phyloP scores from a whole-genome alignment of 30 jellyfish, hydroid and myxozoan genomes.

The Cassiopea xamachana region DNA sequence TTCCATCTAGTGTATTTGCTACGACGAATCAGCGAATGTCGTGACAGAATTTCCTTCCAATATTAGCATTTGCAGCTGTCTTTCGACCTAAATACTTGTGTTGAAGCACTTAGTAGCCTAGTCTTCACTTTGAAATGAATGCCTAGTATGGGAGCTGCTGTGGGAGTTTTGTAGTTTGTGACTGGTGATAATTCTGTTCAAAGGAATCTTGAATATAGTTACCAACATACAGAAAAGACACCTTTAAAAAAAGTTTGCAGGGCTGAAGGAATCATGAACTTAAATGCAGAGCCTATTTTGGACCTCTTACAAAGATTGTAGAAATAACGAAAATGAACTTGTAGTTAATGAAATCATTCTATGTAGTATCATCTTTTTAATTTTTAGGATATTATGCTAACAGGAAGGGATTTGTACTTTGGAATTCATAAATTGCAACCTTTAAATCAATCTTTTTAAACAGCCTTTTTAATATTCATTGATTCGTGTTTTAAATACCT shows the following conservation, averaged over 20 bases:
- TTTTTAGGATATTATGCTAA: too few relatives aligned
- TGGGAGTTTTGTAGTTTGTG: neutral
- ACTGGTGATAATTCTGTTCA: neutral
- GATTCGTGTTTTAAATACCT: too few relatives aligned
- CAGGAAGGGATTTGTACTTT: too few relatives aligned
- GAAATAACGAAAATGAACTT: too few relatives aligned
- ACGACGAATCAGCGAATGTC: neutral
- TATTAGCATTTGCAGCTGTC: neutral
- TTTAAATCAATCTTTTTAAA: too few relatives aligned
- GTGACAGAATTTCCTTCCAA: neutral
- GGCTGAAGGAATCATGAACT: neutral
- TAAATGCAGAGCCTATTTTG: neutral
- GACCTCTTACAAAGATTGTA: neutral
- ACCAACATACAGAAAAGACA: neutral
- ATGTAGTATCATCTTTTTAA: too few relatives aligned
- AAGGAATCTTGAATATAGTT: neutral
- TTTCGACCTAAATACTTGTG: too few relatives aligned
- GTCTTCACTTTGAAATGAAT: too few relatives aligned
- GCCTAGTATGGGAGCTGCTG: neutral
- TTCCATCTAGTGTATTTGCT: neutral
- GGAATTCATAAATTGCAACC: too few relatives aligned
- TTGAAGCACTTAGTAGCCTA: too few relatives aligned
- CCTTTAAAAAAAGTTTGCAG: neutral
- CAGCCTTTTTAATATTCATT: too few relatives aligned
- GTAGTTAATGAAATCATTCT: too few relatives aligned